Evolutionary conservation across 2,888 invertebrate species (phyloP).

Genomic region (Apamea monoglypha): DNA sequence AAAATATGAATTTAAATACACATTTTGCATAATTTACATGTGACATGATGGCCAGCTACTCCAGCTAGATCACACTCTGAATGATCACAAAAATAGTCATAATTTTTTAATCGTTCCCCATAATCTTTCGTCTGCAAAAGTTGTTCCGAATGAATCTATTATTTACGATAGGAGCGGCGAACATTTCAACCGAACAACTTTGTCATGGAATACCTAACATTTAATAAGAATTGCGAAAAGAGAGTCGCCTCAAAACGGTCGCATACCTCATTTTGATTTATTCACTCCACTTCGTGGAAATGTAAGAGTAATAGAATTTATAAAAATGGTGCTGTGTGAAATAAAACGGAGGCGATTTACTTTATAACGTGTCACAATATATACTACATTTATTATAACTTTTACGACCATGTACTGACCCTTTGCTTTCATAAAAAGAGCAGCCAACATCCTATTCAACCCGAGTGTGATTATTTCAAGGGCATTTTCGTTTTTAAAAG

Average conservation of each 20-base stretch:
- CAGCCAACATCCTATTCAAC: neutral
- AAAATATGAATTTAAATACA: constrained; percentile 70
- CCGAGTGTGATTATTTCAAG: neutral
- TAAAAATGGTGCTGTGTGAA: constrained; percentile 24
- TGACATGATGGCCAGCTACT: constrained; percentile 11
- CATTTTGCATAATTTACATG: constrained; percentile 64
- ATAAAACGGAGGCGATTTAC: constrained; percentile 15
- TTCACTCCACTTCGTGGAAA: constrained; percentile 29
- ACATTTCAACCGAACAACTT: constrained; percentile 35
- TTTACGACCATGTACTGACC: neutral
- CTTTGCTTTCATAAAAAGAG: neutral
- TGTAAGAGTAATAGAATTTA: constrained; percentile 47
- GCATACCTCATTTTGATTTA: constrained; percentile 63
- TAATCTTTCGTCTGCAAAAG: neutral
- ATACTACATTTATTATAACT: neutral
- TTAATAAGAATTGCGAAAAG: constrained; percentile 56
- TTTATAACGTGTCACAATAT: neutral
- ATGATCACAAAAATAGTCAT: neutral
- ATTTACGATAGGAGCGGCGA: constrained; percentile 17
- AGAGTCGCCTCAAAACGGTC: constrained; percentile 48
- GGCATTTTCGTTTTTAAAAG: constrained; percentile 2
- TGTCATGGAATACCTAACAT: constrained; percentile 41
- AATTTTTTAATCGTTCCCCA: neutral
- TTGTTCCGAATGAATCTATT: constrained; percentile 1
- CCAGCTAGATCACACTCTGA: neutral